A percentile compares a stretch with the other conserved stretches of the same genome.
Evolutionary conservation across 1,140 invertebrate species (phyloP).

Genomic region (Amphibalanus amphitrite): DNA sequence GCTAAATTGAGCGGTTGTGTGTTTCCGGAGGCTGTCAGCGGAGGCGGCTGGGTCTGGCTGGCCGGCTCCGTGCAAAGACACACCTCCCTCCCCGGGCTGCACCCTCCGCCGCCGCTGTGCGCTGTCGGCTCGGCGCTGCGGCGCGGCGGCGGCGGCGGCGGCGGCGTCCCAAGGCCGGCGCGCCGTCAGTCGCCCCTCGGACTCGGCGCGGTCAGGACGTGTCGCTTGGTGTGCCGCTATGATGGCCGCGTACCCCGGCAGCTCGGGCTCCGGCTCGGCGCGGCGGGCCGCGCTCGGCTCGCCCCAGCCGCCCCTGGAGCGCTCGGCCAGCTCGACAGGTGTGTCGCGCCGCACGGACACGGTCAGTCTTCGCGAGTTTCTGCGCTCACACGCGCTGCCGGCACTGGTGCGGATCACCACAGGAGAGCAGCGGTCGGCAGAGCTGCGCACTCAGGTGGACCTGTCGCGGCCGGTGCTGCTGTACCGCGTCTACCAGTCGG

Average conservation of each 20-base stretch:
- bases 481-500: constrained; percentile 21
- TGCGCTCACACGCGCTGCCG: neutral
- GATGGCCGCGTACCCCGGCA: constrained; percentile 14
- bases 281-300: neutral
- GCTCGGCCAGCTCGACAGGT: neutral
- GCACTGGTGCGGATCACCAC: neutral
- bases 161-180: neutral
- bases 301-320: no score
- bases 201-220: constrained; percentile 11
- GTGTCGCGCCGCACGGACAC: no score
- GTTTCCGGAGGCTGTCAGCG: no score
- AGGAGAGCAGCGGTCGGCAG: neutral
- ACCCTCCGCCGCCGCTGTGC: no score
- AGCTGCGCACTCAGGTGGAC: constrained; percentile 15
- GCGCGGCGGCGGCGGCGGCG: constrained; percentile 5
- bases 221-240: constrained; percentile 7
- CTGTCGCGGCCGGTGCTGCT: constrained; percentile 23
- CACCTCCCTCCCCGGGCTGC: no score
- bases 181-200: constrained; percentile 12
- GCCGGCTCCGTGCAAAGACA: no score
- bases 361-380: neutral
- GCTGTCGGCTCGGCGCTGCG: no score
- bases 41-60: no score
- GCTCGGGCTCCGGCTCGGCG: constrained; percentile 9
- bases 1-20: no score